Evolutionary conservation across 1,140 invertebrate species (phyloP), one percentile per base, ranked within the genome.

Genomic region (Rhagoletis pomonella): DNA sequence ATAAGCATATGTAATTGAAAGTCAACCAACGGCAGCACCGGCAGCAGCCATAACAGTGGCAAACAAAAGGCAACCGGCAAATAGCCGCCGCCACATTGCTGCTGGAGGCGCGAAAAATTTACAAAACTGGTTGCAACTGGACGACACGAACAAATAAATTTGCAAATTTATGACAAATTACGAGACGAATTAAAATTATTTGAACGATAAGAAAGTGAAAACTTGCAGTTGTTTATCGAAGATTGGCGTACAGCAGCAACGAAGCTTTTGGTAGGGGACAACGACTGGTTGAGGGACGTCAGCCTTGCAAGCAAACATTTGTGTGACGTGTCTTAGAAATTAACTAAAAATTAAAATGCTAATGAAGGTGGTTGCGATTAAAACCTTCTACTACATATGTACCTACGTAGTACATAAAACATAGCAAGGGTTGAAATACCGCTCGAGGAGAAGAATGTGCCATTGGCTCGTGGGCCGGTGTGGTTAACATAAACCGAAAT

Each of bases 161-260:
- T 42, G 58, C 29, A 42, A 85, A 62, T 81, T 81, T 81, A 81
- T 81, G 73, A 81, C 73, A 81, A 81, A 81, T 81, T 81, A 55
- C 73, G n/a, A 88, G 88, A 81, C 88, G 87, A 87, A 89, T 88
- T 87, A 86, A 67, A 87, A n/a, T 90, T 55, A 65, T 65, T 62
- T n/a, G 62, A 60, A 86, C 44, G 85, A 91, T 91, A 91, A 90
- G 90, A 90, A 90, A 91, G 89, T 90, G 89, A 91, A 91, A 91
- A 88, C 90, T 55, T 73, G 67, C 69, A 88, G 87, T 86, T 86
- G 85, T 42, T 86, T 86, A 67, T 65, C 85, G 85, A 9, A 62
- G 60, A 10, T 4, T 58, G 73, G 29, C 12, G 73, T 17, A 12
- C 73, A 39, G 73, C n/a, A 47, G 47, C 47, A 14, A 10, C n/a